These are phyloP conservation scores for Tethea ocularis DNA, from an alignment of 2,888 invertebrate genomes.

Conservation along the genomic window DNA sequence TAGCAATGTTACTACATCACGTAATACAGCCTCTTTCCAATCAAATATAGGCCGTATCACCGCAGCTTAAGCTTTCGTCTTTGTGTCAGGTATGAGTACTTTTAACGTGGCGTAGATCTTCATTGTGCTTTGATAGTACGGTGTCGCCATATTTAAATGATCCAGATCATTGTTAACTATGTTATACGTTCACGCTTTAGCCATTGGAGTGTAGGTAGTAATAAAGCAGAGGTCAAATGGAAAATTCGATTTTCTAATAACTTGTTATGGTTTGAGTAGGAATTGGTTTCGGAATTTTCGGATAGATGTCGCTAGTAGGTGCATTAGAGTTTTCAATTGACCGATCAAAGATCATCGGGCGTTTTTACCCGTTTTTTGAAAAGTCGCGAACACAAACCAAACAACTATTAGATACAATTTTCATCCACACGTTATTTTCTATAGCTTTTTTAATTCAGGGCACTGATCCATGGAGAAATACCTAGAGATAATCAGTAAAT, in stretches of 20 bases:
- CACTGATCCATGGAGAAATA: no score
- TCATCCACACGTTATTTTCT: no score
- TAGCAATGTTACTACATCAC: slow-evolving; percentile 26
- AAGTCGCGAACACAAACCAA: no score
- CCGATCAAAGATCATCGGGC: no score
- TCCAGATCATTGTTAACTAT: slow-evolving; percentile 16
- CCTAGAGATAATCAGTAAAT: no score
- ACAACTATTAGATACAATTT: no score
- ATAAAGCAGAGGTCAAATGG: not conserved
- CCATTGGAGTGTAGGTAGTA: not conserved
- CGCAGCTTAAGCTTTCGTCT: slow-evolving; percentile 7
- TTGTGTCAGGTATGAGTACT: not conserved
- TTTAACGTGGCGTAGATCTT: slow-evolving; percentile 11
- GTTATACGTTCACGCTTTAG: not conserved
- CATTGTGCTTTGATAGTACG: slow-evolving; percentile 23
- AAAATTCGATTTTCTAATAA: not conserved
- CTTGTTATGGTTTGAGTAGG: not conserved
- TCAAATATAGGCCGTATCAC: slow-evolving; percentile 19
- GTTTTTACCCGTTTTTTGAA: no score
- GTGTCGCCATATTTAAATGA: slow-evolving; percentile 26
- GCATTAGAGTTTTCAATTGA: not conserved
- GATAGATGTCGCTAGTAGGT: not conserved
- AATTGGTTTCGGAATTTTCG: not conserved
- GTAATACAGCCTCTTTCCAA: not conserved
- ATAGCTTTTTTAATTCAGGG: no score